A percentile compares a stretch with the other conserved stretches of the same genome.
Evolutionary conservation across 2,113 vertebrate species (phyloP).

Genomic region (Hemiprocne comata): DNA sequence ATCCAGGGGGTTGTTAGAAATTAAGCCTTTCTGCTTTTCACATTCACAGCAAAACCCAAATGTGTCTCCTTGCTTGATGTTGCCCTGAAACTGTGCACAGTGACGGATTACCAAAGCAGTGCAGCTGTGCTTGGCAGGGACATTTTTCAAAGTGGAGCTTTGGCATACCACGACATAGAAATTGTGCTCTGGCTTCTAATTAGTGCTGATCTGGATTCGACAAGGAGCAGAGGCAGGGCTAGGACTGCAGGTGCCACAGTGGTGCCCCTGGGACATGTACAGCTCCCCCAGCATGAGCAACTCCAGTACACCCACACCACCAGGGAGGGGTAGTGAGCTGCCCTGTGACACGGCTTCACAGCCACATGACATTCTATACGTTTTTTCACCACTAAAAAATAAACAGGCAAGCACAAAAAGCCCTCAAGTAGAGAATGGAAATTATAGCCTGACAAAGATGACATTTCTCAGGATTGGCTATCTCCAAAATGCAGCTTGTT

Average conservation of each 20-base stretch:
- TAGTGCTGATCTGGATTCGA: not conserved
- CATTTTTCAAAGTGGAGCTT: not conserved
- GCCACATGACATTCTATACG: not conserved
- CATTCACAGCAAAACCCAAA: not conserved
- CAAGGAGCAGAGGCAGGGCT: not conserved
- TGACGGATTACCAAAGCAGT: not conserved
- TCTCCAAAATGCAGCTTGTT: not conserved
- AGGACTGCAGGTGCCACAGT: not conserved
- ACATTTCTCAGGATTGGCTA: conserved; percentile 3
- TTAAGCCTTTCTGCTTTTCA: not conserved
- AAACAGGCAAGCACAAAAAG: not conserved
- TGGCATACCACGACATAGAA: not conserved
- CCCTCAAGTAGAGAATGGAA: not conserved
- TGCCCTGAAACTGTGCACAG: not conserved
- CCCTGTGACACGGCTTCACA: not conserved
- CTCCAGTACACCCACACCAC: not conserved
- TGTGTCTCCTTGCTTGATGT: not conserved
- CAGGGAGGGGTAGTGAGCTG: not conserved
- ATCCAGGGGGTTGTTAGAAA: not conserved
- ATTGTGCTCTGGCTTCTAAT: not conserved
- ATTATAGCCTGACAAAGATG: not conserved
- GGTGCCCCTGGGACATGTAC: not conserved
- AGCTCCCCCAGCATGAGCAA: not conserved
- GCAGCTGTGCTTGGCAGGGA: not conserved
- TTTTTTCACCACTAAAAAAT: conserved; percentile 2